Base-by-base conservation (phyloP, 2,888 invertebrate species). In the Orthonychiurus folsomi region DNA sequence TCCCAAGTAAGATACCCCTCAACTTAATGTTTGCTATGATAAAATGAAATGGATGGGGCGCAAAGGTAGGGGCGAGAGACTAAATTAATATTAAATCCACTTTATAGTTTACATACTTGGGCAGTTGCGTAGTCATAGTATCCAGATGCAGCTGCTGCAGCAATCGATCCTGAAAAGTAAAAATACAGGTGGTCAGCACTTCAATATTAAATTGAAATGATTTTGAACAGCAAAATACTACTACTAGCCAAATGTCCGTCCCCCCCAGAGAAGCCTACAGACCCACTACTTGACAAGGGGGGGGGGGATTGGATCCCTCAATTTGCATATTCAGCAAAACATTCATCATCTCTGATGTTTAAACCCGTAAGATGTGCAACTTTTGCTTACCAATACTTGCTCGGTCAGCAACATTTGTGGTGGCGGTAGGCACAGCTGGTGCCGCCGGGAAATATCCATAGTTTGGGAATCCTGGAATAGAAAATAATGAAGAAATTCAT, bases 401-500 rank as follows among this genome's bases (percentile, higher is more conserved):
- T 62, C 69, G 66, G 65, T 72, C 64, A 61, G 73, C 64, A 66
- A 69, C 74, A 74, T 70, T 77, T 68, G 70, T 76, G 75, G 71
- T 72, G 66, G 75, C 75, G 75, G 85, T 79, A 80, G 84, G 80
- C 80, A 83, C 75, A 76, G 77, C 74, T 74, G 79, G 78, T 76
- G 76, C 75, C 63, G 75, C 74, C 64, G 77, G 76, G 73, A 78
- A 76, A 75, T 78, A 79, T 74, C 79, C 77, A 74, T 77, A 79
- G 75, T 79, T 78, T 74, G 79, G 78, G 75, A 78, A 78, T 74
- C 79, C 79, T 79, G 76, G 60, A 72, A 72, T 60, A 64, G 57
- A 63, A 73, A 65, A 52, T 5, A 12, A 3, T 23, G 24, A 56
- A n/a, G n/a, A 21, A 52, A 52, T 21, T 52, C 52, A 9, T 52